A percentile compares a stretch with the other conserved stretches of the same genome.
Evolutionary conservation across 2,113 vertebrate species (phyloP).

Genomic region (Hyperopisus bebe): DNA sequence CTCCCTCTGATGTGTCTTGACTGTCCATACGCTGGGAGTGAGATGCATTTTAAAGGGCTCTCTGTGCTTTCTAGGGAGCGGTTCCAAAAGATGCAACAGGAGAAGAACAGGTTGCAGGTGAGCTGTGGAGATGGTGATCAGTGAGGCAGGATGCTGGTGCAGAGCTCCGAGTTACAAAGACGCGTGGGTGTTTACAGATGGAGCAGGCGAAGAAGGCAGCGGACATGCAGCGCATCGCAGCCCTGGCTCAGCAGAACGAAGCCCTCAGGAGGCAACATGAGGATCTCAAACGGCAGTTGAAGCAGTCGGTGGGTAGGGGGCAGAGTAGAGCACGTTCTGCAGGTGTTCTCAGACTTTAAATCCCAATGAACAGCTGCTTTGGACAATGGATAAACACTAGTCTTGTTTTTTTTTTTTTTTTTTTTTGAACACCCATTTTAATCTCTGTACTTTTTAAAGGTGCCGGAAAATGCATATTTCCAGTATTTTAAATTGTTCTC

Average conservation of each 20-base stretch:
- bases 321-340: background rate
- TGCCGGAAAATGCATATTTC: background rate
- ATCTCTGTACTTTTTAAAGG: background rate
- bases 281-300: conserved; percentile 13
- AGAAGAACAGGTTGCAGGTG: conserved; percentile 39
- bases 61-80: conserved; percentile 43
- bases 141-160: background rate
- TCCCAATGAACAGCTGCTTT: background rate
- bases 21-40: background rate
- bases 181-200: conserved; percentile 21
- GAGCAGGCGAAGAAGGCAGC: conserved; percentile 29
- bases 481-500: background rate
- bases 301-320: conserved; percentile 24
- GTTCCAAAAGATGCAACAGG: conserved; percentile 35
- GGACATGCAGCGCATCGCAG: conserved; percentile 18
- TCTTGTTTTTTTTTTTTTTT: background rate
- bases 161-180: background rate
- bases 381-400: background rate
- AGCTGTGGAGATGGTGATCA: background rate
- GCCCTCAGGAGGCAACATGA: conserved; percentile 17
- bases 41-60: conserved; percentile 4
- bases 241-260: background rate
- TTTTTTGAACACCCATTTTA: background rate
- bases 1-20: background rate
- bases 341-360: background rate